A percentile compares a stretch with the other conserved stretches of the same genome.
Conservation (phyloP, 2,797 vertebrate species). For the Leuciscus waleckii region DNA sequence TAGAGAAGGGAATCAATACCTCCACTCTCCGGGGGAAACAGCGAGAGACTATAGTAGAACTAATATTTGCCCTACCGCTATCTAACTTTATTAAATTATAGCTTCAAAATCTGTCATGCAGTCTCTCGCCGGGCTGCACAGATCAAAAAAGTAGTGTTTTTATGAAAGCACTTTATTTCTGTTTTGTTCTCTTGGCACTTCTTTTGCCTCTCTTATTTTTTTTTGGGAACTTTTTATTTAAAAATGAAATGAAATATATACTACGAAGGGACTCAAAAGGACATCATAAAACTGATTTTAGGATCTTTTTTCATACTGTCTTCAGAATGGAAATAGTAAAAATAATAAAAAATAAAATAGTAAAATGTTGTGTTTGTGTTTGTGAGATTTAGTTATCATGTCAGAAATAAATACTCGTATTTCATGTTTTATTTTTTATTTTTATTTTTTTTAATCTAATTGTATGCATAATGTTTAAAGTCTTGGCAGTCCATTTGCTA, state of each 20-base stretch:
- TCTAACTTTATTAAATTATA: conserved; percentile 49
- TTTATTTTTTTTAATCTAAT: no score
- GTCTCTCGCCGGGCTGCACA: neutral
- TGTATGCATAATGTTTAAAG: neutral
- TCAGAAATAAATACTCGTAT: neutral
- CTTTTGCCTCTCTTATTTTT: neutral
- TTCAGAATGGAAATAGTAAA: neutral
- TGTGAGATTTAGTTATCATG: neutral
- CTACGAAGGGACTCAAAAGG: neutral
- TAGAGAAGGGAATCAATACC: conserved; percentile 38
- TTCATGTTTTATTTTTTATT: neutral
- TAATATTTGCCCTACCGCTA: conserved; percentile 44
- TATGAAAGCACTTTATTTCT: conserved; percentile 33
- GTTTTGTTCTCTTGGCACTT: conserved; percentile 25
- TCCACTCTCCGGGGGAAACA: conserved; percentile 30
- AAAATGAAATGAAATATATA: neutral
- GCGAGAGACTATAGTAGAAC: conserved; percentile 25
- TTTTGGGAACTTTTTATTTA: neutral
- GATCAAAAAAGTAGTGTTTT: conserved; percentile 32
- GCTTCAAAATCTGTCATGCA: conserved; percentile 34
- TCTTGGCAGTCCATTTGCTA: neutral
- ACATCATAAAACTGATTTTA: neutral
- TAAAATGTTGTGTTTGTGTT: neutral
- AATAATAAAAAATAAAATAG: no score
- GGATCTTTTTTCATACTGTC: neutral